Conservation (phyloP, 2,113 vertebrate genomes). For the Uria lomvia region DNA sequence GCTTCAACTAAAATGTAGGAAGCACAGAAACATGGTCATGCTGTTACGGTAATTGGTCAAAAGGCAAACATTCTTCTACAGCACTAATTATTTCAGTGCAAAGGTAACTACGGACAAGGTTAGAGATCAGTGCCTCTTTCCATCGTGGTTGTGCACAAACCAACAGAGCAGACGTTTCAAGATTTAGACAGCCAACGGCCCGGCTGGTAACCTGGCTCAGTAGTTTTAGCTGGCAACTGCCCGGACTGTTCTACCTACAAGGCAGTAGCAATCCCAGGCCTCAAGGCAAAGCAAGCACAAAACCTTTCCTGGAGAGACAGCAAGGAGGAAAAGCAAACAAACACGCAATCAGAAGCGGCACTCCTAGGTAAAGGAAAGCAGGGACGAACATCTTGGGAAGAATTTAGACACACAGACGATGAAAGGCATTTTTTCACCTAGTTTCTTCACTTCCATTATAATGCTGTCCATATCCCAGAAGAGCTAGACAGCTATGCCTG, state of each 20-base stretch:
- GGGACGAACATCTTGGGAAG: background rate
- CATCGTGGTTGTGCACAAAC: accelerated
- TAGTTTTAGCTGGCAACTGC: background rate
- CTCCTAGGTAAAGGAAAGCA: background rate
- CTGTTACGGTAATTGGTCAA: background rate
- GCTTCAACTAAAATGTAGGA: background rate
- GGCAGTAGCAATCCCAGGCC: background rate
- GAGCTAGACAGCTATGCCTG: background rate
- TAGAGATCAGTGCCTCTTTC: background rate
- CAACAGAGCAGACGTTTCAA: too few species aligned
- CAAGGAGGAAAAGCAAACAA: background rate
- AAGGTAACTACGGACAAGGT: background rate
- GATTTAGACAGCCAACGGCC: too few species aligned
- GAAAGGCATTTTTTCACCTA: background rate
- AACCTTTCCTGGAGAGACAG: background rate
- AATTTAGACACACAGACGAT: background rate
- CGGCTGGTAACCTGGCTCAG: accelerated
- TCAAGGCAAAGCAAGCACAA: accelerated
- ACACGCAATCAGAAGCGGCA: accelerated
- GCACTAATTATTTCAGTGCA: background rate
- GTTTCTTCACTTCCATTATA: background rate
- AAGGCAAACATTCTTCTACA: background rate
- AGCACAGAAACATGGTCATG: accelerated
- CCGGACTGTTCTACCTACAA: background rate
- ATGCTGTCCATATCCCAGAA: accelerated